Evolutionary conservation across 1,140 invertebrate species (phyloP), one percentile per base, ranked within the genome.

Genomic region (Brachionus plicatilis): DNA sequence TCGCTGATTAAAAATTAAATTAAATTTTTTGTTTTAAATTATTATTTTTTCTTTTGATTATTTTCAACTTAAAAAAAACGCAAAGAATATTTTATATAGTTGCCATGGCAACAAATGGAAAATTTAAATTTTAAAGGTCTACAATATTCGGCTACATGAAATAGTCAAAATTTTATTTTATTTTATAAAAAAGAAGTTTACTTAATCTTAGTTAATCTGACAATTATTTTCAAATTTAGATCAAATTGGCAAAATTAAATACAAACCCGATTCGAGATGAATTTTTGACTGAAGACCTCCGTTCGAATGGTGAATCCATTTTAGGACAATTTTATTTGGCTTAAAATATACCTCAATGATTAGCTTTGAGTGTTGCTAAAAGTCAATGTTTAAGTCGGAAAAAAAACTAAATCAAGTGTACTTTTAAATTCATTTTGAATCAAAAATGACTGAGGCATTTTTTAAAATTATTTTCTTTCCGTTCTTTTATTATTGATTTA

Each of bases 241-340:
- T 72, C 33, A 29, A 29, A 3, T 11, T 68, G 1, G 29, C 33
- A 72, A 72, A 72, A 17, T 72, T n/a, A 41, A 45, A 43, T 72
- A 72, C 68, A 20, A 72, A 72, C 68, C 68, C 68, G 12, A n/a
- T n/a, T 17, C 68, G 33, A 72, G 68, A 72, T 72, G 68, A 41
- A 20, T 43, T 41, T 41, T 9, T 41, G 7, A 72, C 17, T 20
- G 68, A 72, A 43, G 33, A 72, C 17, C 68, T 72, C 6, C 68
- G 68, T 43, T 43, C 68, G 5, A 72, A 20, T 41, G 68, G 68
- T 8, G 68, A 72, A 3, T 72, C 68, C 68, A 72, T 72, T 72
- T 68, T 68, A n/a, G 66, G 66, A 68, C 27, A 41, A 33, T 68
- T 68, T 27, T 8, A 60, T 24, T 17, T 20, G 7, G 4, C 17